Percentiles rank a stretch among this genome's conserved stretches.
These are phyloP conservation scores for Bombus breviceps DNA, from an alignment of 1,140 invertebrate species.

Conservation along the genomic window DNA sequence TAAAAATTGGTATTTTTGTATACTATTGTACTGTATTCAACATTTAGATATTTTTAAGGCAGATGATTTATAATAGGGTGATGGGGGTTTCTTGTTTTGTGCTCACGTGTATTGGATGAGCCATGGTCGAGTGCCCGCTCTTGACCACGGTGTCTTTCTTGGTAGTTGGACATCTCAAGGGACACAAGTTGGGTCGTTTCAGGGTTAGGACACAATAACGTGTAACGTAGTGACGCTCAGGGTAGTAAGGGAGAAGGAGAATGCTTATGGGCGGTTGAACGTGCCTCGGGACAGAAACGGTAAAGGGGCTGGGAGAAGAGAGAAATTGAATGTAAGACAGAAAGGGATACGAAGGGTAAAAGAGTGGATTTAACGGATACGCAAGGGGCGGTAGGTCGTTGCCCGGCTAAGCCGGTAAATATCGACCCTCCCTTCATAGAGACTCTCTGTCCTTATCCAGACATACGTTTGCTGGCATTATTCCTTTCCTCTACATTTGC, in stretches of 20 bases:
- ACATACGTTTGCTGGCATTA: slow-evolving; percentile 66
- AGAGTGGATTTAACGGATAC: slow-evolving; percentile 8
- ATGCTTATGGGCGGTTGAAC: neutral
- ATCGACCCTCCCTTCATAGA: slow-evolving; percentile 76
- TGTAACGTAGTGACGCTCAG: slow-evolving; percentile 28
- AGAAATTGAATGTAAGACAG: slow-evolving; percentile 27
- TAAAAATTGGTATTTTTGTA: neutral
- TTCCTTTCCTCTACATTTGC: slow-evolving; percentile 50
- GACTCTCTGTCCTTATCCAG: slow-evolving; percentile 68
- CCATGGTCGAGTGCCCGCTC: slow-evolving; percentile 36
- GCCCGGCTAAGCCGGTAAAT: slow-evolving; percentile 76
- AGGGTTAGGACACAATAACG: slow-evolving; percentile 55
- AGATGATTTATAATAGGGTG: neutral
- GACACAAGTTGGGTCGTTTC: slow-evolving; percentile 35
- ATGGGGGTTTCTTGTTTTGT: neutral
- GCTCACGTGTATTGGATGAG: slow-evolving; percentile 8
- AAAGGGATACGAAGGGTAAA: slow-evolving; percentile 29
- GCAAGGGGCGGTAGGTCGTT: slow-evolving; percentile 73
- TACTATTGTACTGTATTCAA: neutral
- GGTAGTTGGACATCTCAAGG: slow-evolving; percentile 33
- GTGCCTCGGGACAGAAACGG: neutral
- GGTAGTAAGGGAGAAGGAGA: neutral
- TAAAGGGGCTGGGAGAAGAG: neutral
- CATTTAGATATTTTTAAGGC: neutral
- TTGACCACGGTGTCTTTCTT: slow-evolving; percentile 53